Evolutionary conservation across 1,140 invertebrate genomes (phyloP).

Genomic region (Wiebesia pumilae): DNA sequence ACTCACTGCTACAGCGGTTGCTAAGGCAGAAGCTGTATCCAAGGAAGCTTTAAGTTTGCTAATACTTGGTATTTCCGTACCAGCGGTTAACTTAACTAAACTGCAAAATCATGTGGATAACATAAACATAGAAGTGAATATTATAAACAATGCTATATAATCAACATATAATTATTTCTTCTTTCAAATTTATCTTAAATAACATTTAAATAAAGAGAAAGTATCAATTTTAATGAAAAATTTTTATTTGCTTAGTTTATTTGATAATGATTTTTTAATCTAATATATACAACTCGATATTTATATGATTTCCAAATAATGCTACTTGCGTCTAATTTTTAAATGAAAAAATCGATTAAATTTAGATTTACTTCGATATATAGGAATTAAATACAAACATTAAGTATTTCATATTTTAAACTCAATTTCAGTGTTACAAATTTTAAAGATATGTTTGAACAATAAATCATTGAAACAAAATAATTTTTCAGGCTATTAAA

Average conservation of each 20-base stretch:
- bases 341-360: too few species aligned
- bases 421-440: not conserved
- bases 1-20: constrained; percentile 82
- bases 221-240: too few species aligned
- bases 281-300: too few species aligned
- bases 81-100: constrained; percentile 82
- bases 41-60: constrained; percentile 87
- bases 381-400: not conserved
- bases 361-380: not conserved
- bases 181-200: too few species aligned
- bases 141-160: not conserved
- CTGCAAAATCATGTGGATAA: constrained; percentile 81
- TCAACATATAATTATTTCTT: too few species aligned
- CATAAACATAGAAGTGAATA: constrained; percentile 65
- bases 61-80: constrained; percentile 84
- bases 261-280: not conserved
- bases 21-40: constrained; percentile 83
- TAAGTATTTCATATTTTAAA: not conserved
- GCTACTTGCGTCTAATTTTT: too few species aligned
- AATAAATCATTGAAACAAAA: not conserved
- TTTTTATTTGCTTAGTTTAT: not conserved
- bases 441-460: not conserved
- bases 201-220: too few species aligned
- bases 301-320: too few species aligned
- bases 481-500: constrained; percentile 70